Conservation (phyloP, 2,888 invertebrate species). For the Dascillus cervinus region DNA sequence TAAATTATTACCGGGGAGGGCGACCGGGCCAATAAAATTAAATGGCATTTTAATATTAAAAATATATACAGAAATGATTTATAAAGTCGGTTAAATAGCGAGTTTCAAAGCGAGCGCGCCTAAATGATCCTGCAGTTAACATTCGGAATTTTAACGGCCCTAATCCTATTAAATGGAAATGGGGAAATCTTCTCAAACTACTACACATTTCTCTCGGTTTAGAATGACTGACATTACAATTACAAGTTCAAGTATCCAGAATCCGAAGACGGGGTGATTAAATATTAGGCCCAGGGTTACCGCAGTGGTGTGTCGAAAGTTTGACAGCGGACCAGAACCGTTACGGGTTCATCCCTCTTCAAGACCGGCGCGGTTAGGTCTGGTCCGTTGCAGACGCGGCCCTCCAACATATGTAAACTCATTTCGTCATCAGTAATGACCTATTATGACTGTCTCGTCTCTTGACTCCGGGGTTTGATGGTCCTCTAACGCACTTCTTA, state of each 20-base stretch:
- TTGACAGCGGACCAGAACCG: conserved; percentile 16
- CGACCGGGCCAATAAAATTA: conserved; percentile 19
- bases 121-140: conserved; percentile 22
- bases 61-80: conserved; percentile 17
- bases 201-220: conserved; percentile 22
- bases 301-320: conserved; percentile 17
- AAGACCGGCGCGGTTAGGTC: conserved; percentile 1
- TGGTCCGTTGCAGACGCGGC: conserved; percentile 16
- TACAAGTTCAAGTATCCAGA: conserved; percentile 25
- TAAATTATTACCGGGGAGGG: conserved; percentile 16
- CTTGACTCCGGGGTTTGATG: conserved; percentile 16
- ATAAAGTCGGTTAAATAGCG: conserved; percentile 8
- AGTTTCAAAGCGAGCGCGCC: conserved; percentile 1
- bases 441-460: conserved; percentile 25
- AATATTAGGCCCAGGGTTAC: conserved; percentile 22
- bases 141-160: conserved; percentile 27
- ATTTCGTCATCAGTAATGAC: conserved; percentile 26
- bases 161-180: conserved; percentile 27
- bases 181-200: conserved; percentile 15
- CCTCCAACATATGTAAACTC: conserved; percentile 27
- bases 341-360: conserved; percentile 7
- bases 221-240: conserved; percentile 25
- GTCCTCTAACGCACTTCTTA: conserved; percentile 12
- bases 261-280: conserved; percentile 21
- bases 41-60: conserved; percentile 18